Base-by-base conservation (phyloP, 2,888 invertebrate species). In the Troglohyphantes excavatus region DNA sequence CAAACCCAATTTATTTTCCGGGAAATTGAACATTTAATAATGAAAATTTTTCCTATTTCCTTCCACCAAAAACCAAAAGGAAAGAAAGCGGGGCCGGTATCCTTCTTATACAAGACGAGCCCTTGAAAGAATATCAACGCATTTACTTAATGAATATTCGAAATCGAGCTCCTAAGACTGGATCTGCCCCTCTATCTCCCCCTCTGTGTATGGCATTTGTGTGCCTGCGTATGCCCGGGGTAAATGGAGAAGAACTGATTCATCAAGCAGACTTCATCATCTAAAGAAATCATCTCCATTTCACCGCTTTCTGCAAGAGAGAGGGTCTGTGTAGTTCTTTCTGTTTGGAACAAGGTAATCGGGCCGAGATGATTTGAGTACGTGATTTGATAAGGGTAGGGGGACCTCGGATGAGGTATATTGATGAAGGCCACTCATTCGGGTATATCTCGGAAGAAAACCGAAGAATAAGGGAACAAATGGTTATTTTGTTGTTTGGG, bases 241-340 rank as follows among this genome's bases (percentile, higher is more conserved):
- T 72, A 72, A 72, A 82, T 61, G 39, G 82, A 82, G 82, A 72
- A 46, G 61, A 65, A 23, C 27, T 13, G 21, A 65, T 67, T 85
- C 84, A 85, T 85, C 84, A 76, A 39, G 59, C 65, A 85, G 75
- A 85, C 67, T 76, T 85, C 84, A 76, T 85, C 75, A 85, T 85
- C 75, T 85, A 85, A 85, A 61, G 75, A 76, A 85, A 85, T 85
- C 65, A 85, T 65, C 53, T 68, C 29, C 79, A 21, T 59, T 65
- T 26, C 27, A 65, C n/a, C 27, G 65, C 53, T 17, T 5, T 13
- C 33, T 33, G 3, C 33, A n/a, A 13, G 2, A n/a, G 17, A n/a
- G 17, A 53, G 17, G n/a, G 53, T 2, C 1, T 39, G 39, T 39
- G 2, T 11, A 0, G 39, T 3, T 39, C 39, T 39, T 39, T 39